Evolutionary conservation across 2,797 vertebrate species (phyloP), one percentile per base, ranked within the genome.

Genomic region (Etheostoma perlongum): DNA sequence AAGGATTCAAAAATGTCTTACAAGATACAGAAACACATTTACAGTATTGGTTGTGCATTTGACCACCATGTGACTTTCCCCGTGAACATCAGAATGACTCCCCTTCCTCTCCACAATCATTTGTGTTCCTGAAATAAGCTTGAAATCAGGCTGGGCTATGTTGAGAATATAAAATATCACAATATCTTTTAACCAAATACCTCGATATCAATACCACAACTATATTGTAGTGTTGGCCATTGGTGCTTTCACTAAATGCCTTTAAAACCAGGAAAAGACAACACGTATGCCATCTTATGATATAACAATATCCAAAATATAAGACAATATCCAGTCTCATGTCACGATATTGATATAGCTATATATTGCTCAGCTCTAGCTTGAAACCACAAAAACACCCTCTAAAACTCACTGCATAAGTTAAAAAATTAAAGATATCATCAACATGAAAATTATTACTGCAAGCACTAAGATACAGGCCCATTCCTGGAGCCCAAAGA

Each of bases 11-110:
- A 64, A 1, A 40, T 5, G 16, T 40, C 49, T 13, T 12, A 65
- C 16, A 48, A 66, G 16, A 53, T 8, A 36, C 0, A 44, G 33
- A 53, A 18, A 62, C 44, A 59, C 16, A 58, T 19, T 48, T 1
- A 30, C 12, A 51, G 0, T 21, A 53, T 27, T 8, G 33, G 33
- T 36, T 8, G 33, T 36, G 33, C 33, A 36, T 36, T 10, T 63
- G 71, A 84, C 71, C 61, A 2, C 67, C 66, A 68, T 57, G 74
- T 78, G 75, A 83, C 33, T 55, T 14, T 21, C 48, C 44, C 63
- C 30, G 58, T 42, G 42, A 71, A 46, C 21, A 67, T 42, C 48
- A 67, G 40, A 64, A 58, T 59, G 21, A 72, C 60, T 66, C 65
- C 14, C 8, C 59, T 73, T 49, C 16, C 6, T 44, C 13, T 16